These are phyloP conservation scores for Pantala flavescens DNA, from an alignment of 1,140 invertebrate genomes.

Conservation along the genomic window DNA sequence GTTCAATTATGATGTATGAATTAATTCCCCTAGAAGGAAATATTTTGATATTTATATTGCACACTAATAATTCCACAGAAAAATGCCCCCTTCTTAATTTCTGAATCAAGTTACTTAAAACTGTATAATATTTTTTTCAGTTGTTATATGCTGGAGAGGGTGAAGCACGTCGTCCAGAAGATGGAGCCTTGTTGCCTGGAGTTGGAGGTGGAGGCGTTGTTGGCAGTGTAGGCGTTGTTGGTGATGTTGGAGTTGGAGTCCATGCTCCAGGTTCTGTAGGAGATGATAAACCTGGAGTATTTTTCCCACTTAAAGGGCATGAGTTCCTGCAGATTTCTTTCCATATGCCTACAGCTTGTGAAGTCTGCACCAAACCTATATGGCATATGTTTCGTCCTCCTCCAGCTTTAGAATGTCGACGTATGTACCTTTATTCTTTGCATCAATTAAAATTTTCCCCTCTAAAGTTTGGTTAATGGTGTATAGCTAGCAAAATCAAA, in stretches of 20 bases:
- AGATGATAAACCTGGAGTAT: slow-evolving; percentile 62
- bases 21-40: too few relatives aligned
- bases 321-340: slow-evolving; percentile 93
- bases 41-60: too few relatives aligned
- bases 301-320: slow-evolving; percentile 81
- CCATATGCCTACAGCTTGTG: slow-evolving; percentile 96
- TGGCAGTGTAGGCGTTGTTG: slow-evolving; percentile 24
- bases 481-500: too few relatives aligned
- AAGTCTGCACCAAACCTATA: slow-evolving; percentile 90
- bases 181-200: slow-evolving; percentile 40
- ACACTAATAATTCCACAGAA: too few relatives aligned
- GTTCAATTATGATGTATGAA: too few relatives aligned
- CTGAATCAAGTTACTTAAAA: not conserved
- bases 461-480: too few relatives aligned
- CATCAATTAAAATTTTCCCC: too few relatives aligned
- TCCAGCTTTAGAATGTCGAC: slow-evolving; percentile 88
- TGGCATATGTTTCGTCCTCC: slow-evolving; percentile 97
- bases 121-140: slow-evolving; percentile 31
- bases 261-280: slow-evolving; percentile 28
- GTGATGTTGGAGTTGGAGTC: not conserved
- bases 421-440: slow-evolving; percentile 43
- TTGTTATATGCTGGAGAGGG: slow-evolving; percentile 89
- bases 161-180: slow-evolving; percentile 75
- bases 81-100: not conserved
- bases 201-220: slow-evolving; percentile 27